Base-by-base conservation (phyloP, 2,113 vertebrate genomes). In the Spilogale gracilis region DNA sequence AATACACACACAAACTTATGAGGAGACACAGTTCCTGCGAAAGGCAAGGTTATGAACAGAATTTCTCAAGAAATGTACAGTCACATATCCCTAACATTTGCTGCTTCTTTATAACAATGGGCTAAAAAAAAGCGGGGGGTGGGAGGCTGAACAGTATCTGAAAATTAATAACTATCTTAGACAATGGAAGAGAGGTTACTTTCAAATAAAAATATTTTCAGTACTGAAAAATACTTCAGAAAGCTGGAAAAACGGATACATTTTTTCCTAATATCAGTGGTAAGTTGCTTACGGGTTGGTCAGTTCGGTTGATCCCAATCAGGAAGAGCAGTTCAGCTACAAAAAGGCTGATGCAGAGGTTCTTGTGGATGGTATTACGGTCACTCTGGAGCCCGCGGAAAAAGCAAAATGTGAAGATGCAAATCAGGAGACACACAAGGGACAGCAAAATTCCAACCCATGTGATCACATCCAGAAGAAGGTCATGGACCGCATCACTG, bases 331-430 rank as follows among this genome's bases (percentile, higher is more conserved):
- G 99, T 97, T 99, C 99, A 0, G 99, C 99, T 90, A 99, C 99
- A 9, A 99, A 99, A 38, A 99, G 99, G 97, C 99, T 99, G 98
- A 99, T 99, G 97, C 99, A 99, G 89, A 99, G 98, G 97, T 99
- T 99, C 98, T 99, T 99, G 97, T 99, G 99, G 98, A 99, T 99
- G 2, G 99, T 99, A 98, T 99, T 99, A 32, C 99, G 99, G 93
- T 99, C 99, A 0, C 99, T 99, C 98, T 99, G 99, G 81, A 99
- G 99, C 43, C 99, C 99, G 0, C 99, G 99, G 99, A 99, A 99
- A 98, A 99, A 99, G 99, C 99, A 99, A 98, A 99, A 99, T 94
- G 99, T 99, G 99, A 99, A 99, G 99, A 99, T 99, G 99, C 99
- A 99, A 98, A 99, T 99, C 98, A 99, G 99, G 96, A 99, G 99